Base-by-base conservation (phyloP, 2,888 invertebrate genomes). In the Petrolisthes cinctipes region DNA sequence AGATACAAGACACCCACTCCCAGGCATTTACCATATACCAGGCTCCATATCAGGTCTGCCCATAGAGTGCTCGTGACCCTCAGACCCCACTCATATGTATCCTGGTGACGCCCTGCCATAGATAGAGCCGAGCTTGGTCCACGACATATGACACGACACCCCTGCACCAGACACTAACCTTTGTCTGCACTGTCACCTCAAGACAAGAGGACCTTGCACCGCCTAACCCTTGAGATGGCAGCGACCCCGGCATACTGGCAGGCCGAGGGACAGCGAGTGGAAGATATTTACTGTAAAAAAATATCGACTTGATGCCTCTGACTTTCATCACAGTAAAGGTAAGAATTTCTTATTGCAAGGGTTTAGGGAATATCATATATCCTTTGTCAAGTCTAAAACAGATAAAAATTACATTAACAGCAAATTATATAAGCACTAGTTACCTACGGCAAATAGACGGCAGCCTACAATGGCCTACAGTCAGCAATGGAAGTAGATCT, bases 81-180 rank as follows among this genome's bases (percentile, higher is more conserved):
- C 11, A 11, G 82, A 82, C 82, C 86, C 71, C 75, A 17, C 75
- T 75, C 86, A 86, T 86, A 86, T 86, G 68, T 87, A 66, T 87
- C 83, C 20, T 79, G 86, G 66, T 87, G 86, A 87, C 83, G 86
- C 86, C 83, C 86, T 83, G 86, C 86, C 86, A 87, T 87, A 87
- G 83, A 87, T 87, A 87, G 53, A 79, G 71, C 54, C 57, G 37
- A 56, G 53, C 80, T 57, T 23, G n/a, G 73, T n/a, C 83, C 73
- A 80, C 73, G 86, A 87, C 68, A 87, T 79, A 87, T 87, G 80
- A 87, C 71, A 83, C 79, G 53, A 87, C 83, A 87, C 57, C 54
- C 79, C 80, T 80, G 20, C 56, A 37, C 66, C 71, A 83, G 86
- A 87, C 83, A 80, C 83, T 83, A 68, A 56, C 83, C 86, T 87